These are phyloP conservation scores for Hippopotamyrus pictus DNA, from an alignment of 2,797 vertebrate genomes.

Conservation along the genomic window DNA sequence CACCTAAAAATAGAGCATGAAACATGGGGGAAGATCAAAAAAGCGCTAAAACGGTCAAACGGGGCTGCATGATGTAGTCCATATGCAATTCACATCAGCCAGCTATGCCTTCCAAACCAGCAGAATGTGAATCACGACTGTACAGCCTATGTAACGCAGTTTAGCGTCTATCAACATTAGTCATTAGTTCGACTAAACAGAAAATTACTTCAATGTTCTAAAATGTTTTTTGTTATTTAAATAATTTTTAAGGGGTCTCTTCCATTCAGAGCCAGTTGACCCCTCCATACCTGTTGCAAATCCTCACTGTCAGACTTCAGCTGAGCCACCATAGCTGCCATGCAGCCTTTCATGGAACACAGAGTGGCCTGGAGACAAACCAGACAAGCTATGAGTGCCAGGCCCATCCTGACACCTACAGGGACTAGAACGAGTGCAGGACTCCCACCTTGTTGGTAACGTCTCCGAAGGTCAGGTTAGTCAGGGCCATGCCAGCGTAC, in stretches of 20 bases:
- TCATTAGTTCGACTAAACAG: not conserved
- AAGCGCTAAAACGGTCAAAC: not conserved
- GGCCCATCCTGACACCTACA: not conserved
- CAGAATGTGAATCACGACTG: not conserved
- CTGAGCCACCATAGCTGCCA: constrained; percentile 96
- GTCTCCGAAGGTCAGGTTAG: constrained; percentile 95
- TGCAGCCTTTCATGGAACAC: constrained; percentile 98
- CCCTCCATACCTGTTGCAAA: constrained; percentile 79
- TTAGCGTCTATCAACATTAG: not conserved
- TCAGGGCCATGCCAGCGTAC: constrained; percentile 94
- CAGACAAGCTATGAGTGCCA: not conserved
- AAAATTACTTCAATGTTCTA: not conserved
- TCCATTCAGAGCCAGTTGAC: not conserved
- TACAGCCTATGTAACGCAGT: not conserved
- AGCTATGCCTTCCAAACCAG: not conserved
- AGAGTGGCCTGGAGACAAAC: constrained; percentile 74
- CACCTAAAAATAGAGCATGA: constrained; percentile 61
- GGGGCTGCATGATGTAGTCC: not conserved
- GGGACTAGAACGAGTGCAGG: not conserved
- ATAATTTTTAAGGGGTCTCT: not conserved
- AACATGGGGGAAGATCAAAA: not conserved
- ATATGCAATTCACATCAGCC: not conserved
- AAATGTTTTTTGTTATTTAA: not conserved
- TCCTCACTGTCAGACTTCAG: constrained; percentile 96
- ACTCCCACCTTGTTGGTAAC: constrained; percentile 88